phyloP scores from a whole-genome alignment of 1,140 invertebrate species.

The Coptotermes formosanus region DNA sequence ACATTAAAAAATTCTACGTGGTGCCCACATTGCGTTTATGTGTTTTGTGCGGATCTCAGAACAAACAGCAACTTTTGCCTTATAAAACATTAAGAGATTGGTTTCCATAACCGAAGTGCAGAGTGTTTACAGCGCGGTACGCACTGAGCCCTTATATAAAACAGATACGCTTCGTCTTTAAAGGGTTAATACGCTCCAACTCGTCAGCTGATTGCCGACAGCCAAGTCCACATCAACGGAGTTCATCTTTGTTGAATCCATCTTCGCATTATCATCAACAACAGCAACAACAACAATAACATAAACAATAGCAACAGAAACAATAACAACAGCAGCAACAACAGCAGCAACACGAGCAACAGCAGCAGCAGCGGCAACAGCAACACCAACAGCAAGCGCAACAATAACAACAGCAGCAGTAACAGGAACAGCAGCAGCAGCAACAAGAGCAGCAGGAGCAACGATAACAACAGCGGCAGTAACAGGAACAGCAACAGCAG shows the following conservation, averaged over 20 bases:
- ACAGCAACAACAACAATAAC: background rate
- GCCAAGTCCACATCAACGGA: no score
- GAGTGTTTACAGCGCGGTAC: no score
- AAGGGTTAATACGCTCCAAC: no score
- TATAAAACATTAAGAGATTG: no score
- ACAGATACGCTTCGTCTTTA: no score
- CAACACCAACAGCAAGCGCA: background rate
- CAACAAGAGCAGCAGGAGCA: background rate
- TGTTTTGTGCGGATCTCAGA: no score
- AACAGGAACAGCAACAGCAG: background rate
- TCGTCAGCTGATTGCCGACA: no score
- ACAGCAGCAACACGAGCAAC: background rate
- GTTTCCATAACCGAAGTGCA: no score
- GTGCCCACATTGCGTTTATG: no score
- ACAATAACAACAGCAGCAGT: background rate
- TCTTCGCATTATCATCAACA: background rate
- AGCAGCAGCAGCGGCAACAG: background rate
- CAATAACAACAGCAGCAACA: background rate
- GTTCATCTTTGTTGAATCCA: background rate
- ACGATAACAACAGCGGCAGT: background rate
- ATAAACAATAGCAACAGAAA: background rate
- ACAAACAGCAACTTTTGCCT: no score
- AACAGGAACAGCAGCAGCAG: background rate
- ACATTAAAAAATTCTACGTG: no score
- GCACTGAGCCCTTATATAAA: no score